Conservation (phyloP, 2,888 invertebrate genomes). For the Allacma fusca region DNA sequence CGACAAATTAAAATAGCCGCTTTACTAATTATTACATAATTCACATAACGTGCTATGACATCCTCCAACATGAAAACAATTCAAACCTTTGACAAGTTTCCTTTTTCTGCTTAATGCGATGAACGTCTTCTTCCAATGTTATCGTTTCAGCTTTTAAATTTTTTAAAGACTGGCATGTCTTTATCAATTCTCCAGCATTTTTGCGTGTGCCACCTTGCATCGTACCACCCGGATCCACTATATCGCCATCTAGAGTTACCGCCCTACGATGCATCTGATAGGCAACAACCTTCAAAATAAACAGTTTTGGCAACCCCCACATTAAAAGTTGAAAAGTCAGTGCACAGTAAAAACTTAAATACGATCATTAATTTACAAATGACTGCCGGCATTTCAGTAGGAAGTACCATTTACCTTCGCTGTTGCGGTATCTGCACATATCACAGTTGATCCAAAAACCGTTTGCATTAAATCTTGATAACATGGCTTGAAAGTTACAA, state of each 20-base stretch:
- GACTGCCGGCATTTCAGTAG: too few species aligned
- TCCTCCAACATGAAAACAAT: background rate
- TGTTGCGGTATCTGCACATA: conserved; percentile 80
- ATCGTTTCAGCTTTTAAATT: conserved; percentile 24
- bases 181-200: conserved; percentile 46
- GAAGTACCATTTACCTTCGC: conserved; percentile 78
- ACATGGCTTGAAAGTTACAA: conserved; percentile 75
- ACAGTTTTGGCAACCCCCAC: too few species aligned
- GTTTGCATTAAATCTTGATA: conserved; percentile 82
- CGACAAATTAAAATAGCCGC: background rate
- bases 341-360: background rate
- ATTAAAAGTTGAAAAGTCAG: too few species aligned
- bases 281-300: conserved; percentile 67
- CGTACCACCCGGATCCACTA: conserved; percentile 88
- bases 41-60: too few species aligned
- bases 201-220: conserved; percentile 79
- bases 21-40: too few species aligned
- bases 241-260: conserved; percentile 92
- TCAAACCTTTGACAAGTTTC: conserved; percentile 7
- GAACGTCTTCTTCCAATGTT: background rate
- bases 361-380: too few species aligned
- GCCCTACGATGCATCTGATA: conserved; percentile 63
- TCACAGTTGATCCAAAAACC: conserved; percentile 85
- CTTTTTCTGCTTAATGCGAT: background rate
- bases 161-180: conserved; percentile 38